These are phyloP conservation scores for Tetragonula clypearis DNA, from an alignment of 1,140 invertebrate species.

Conservation along the genomic window DNA sequence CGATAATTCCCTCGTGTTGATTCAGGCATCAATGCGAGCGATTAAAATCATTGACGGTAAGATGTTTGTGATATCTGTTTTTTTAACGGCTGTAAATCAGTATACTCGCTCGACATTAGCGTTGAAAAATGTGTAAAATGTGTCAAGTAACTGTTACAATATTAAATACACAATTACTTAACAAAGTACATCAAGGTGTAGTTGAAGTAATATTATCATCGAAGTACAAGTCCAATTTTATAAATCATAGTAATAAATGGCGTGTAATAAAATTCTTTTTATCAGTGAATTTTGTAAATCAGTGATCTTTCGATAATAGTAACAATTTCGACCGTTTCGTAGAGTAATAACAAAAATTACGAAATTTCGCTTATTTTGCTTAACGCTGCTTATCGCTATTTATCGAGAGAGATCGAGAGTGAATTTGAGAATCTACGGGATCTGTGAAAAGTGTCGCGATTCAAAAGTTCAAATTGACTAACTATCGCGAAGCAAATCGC, in stretches of 20 bases:
- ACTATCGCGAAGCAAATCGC: not conserved
- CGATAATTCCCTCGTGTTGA: not conserved
- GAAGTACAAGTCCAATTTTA: no score
- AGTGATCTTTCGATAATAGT: no score
- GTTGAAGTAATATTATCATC: no score
- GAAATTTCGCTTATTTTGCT: no score
- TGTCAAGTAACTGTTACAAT: not conserved
- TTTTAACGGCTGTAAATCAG: not conserved
- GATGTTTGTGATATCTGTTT: not conserved
- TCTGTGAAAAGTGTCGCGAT: not conserved
- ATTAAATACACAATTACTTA: no score
- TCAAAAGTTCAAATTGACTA: not conserved
- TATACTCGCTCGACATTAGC: not conserved
- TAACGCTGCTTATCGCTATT: not conserved
- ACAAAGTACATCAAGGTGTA: no score
- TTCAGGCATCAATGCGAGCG: not conserved
- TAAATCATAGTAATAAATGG: no score
- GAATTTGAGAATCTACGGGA: not conserved
- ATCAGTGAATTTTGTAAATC: no score
- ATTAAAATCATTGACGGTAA: not conserved
- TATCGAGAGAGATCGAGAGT: not conserved
- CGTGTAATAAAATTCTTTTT: no score
- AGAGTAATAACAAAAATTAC: no score
- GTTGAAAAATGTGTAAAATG: not conserved
- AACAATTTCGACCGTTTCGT: no score